Percentiles rank a stretch among this genome's conserved stretches.
Conservation (phyloP, 2,797 vertebrate species). For the Chloroceryle amazona region DNA sequence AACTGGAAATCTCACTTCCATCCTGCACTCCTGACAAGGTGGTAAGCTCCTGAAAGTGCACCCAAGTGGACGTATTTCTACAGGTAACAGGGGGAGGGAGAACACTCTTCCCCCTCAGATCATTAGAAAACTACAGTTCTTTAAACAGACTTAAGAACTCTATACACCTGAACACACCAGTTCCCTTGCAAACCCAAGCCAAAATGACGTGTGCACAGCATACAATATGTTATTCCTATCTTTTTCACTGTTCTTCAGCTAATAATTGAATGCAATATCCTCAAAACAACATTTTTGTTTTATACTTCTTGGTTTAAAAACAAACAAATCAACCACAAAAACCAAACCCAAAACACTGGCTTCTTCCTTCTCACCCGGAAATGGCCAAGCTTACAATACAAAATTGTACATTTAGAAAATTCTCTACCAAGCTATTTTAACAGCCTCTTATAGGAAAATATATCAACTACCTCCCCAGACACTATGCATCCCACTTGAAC, state of each 20-base stretch:
- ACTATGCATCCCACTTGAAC: neutral
- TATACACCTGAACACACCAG: neutral
- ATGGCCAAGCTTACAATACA: neutral
- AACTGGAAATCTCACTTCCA: neutral
- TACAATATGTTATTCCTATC: neutral
- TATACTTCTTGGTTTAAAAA: no score
- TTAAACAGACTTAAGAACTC: neutral
- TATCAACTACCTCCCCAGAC: neutral
- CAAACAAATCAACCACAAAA: no score
- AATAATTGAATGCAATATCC: neutral
- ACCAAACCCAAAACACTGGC: neutral
- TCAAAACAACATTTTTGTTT: neutral
- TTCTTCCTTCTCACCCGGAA: neutral
- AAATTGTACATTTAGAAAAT: neutral
- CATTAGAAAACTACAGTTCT: rapidly evolving
- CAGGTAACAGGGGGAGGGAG: neutral
- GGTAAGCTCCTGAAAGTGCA: neutral
- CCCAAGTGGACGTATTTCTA: neutral
- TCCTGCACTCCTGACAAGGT: neutral
- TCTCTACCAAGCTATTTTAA: neutral
- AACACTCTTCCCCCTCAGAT: neutral
- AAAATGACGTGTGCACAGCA: neutral
- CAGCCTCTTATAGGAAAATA: neutral
- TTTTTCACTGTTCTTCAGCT: neutral
- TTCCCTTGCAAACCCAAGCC: neutral